Conservation (phyloP, 2,113 vertebrate species). For the Microtus pennsylvanicus region DNA sequence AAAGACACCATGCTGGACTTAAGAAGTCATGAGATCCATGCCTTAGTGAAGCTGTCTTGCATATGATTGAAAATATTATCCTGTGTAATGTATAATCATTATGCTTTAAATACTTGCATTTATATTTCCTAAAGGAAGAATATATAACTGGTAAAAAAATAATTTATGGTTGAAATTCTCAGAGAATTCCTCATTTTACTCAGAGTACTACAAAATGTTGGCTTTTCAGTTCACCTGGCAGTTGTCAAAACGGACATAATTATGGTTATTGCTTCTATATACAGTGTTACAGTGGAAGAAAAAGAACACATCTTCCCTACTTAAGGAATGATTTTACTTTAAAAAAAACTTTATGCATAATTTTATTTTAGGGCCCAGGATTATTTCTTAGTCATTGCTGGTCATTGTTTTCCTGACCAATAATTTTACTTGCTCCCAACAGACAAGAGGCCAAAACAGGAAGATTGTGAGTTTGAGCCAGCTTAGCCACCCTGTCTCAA, state of each 20-base stretch:
- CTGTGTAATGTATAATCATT: background rate
- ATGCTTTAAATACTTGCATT: slow-evolving; percentile 39
- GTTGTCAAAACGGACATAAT: slow-evolving; percentile 7
- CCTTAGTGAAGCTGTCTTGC: background rate
- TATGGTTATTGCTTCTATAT: background rate
- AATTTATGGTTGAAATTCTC: slow-evolving; percentile 16
- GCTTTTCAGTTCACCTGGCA: slow-evolving; percentile 20
- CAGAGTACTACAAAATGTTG: slow-evolving; percentile 31
- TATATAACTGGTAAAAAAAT: background rate
- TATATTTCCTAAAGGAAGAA: slow-evolving; percentile 35
- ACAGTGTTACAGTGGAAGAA: slow-evolving; percentile 8
- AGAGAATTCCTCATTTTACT: slow-evolving; percentile 33
- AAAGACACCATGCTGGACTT: background rate
- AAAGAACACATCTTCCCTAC: background rate
- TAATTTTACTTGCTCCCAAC: background rate
- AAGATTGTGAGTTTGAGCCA: background rate
- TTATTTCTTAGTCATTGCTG: slow-evolving; percentile 17
- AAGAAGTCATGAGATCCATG: background rate
- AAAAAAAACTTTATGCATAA: background rate
- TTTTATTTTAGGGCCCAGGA: background rate
- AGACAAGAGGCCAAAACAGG: background rate
- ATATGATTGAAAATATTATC: background rate
- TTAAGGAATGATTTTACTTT: background rate
- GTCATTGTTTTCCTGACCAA: slow-evolving; percentile 52
- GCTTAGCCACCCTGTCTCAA: background rate